Base-by-base conservation (phyloP, 2,888 invertebrate species). In the Drosophila histrio region DNA sequence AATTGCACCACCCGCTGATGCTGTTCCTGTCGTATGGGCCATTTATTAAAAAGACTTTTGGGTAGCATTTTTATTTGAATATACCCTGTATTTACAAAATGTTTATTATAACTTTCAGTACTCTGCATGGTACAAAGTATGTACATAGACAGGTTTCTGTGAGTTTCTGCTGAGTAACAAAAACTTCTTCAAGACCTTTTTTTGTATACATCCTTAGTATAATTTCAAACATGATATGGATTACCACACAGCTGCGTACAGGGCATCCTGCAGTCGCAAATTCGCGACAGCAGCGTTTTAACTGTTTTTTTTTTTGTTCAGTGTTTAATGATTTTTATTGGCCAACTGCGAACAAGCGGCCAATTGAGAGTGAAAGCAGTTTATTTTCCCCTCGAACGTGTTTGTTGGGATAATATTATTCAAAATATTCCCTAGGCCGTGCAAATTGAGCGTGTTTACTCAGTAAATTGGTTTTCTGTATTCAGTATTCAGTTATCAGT, bases 31-130 rank as follows among this genome's bases (percentile, higher is more conserved):
- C 56, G 53, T 50, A 38, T 43, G 43, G 46, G 44, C 39, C 65
- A 66, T 72, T 62, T 47, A 56, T 70, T 66, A 67, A 77, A 76
- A 74, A 53, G 44, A 26, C 50, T 64, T 64, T 52, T 61, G 26
- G 26, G n/a, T 17, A 13, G 34, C n/a, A 19, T 15, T 56, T 71
- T 47, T n/a, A 17, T 36, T 17, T 22, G 15, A 4, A 1, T 17
- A 26, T 38, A 38, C 26, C 50, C 50, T 13, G 8, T 38, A 38
- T 2, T 8, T n/a, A n/a, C n/a, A 5, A 46, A 11, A n/a, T n/a
- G n/a, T n/a, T n/a, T n/a, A n/a, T n/a, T n/a, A n/a, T n/a, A n/a
- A n/a, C n/a, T n/a, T n/a, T n/a, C n/a, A n/a, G n/a, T n/a, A n/a
- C n/a, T n/a, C n/a, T n/a, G n/a, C n/a, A n/a, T n/a, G n/a, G n/a